phyloP scores from a whole-genome alignment of 2,888 invertebrate genomes.

The Eupelmus urozonus region DNA sequence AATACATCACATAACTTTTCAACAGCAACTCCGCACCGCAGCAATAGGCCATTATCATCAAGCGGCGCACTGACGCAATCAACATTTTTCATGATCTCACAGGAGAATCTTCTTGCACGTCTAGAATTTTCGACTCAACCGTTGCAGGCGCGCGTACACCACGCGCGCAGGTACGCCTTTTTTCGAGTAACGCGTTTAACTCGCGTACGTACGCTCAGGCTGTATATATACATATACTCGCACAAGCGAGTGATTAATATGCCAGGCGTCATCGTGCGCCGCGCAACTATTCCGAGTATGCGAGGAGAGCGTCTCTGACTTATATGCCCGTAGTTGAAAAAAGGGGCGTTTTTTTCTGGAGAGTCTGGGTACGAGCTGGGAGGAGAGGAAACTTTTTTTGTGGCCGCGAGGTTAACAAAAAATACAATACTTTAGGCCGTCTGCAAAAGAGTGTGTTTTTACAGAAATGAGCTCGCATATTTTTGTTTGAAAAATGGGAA shows the following conservation, averaged over 20 bases:
- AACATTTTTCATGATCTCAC: background rate
- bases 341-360: constrained; percentile 12
- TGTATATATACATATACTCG: too few species aligned
- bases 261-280: constrained; percentile 34
- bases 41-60: background rate
- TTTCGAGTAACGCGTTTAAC: constrained; percentile 7
- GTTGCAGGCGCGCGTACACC: background rate
- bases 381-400: too few species aligned
- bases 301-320: constrained; percentile 15
- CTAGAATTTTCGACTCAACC: constrained; percentile 25
- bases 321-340: background rate
- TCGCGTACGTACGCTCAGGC: background rate
- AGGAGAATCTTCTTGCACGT: constrained; percentile 7
- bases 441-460: too few species aligned
- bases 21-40: background rate
- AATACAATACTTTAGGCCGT: constrained; percentile 17
- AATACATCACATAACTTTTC: background rate
- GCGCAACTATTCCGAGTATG: constrained; percentile 43
- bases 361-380: background rate
- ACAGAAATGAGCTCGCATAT: too few species aligned
- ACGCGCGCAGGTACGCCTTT: background rate
- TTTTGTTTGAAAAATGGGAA: too few species aligned
- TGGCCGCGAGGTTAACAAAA: constrained; percentile 17
- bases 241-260: constrained; percentile 50
- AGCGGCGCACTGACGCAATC: background rate